Conservation (phyloP, 2,113 vertebrate genomes). For the Ciconia boyciana region DNA sequence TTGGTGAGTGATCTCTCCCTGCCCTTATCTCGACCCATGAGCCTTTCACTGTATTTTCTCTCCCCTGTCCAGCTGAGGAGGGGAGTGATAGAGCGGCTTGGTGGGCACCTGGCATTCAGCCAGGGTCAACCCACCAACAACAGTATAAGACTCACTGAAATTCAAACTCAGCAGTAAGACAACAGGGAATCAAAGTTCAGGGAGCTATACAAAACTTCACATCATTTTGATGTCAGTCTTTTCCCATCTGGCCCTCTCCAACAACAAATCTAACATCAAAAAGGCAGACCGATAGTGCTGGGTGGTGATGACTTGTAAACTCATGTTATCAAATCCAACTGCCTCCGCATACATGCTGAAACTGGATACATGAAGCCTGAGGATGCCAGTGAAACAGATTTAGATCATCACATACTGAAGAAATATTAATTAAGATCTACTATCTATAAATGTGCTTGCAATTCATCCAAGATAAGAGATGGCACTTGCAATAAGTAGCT, state of each 20-base stretch:
- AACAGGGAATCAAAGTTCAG: not conserved
- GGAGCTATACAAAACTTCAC: not conserved
- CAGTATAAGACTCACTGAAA: not conserved
- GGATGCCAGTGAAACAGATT: conserved; percentile 44
- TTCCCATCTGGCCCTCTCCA: conserved; percentile 10
- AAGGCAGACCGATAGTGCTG: not conserved
- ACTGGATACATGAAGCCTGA: conserved; percentile 17
- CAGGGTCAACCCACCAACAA: no score
- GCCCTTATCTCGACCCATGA: no score
- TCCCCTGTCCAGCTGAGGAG: no score
- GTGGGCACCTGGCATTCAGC: no score
- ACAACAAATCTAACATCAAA: conserved; percentile 13
- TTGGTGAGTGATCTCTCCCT: no score
- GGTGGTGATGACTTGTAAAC: not conserved
- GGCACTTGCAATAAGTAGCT: not conserved
- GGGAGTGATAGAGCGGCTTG: no score
- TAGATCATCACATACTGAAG: conserved; percentile 16
- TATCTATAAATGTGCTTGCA: conserved; percentile 34
- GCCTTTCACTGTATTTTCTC: no score
- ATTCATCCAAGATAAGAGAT: conserved; percentile 1
- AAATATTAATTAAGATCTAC: conserved; percentile 36
- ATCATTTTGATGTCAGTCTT: not conserved
- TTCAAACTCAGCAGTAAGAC: not conserved
- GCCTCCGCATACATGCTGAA: conserved; percentile 6
- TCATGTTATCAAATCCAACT: not conserved